Base-by-base conservation (phyloP, 2,888 invertebrate genomes). In the Sinohyriopsis cumingii region DNA sequence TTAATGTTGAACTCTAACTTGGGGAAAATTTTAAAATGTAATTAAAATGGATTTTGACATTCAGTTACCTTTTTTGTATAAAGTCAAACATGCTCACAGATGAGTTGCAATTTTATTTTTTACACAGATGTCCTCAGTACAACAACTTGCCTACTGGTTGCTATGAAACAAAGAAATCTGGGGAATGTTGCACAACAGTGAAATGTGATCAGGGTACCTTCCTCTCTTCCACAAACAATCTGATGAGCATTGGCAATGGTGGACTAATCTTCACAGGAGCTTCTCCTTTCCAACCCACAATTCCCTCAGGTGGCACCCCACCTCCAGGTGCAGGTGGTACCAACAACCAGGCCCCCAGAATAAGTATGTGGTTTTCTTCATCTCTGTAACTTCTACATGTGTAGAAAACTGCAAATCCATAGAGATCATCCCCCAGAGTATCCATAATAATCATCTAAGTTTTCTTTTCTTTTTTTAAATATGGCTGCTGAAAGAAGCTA, bases 311-410 rank as follows among this genome's bases (percentile, higher is more conserved):
- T 20, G 80, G 70, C 6, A 70, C 68, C 3, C 80, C 80, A 5
- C 77, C 75, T 24, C 84, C 84, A 18, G 84, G 84, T 54, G 81
- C 82, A 1, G 84, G 84, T 12, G 84, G 83, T n/a, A 80, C 84
- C 15, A 71, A 71, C 20, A 74, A 70, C 63, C 68, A 73, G 15
- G 81, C 83, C 20, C 81, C 84, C 15, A 76, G 77, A 45, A 75
- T 84, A 24, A 73, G 83, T 83, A 76, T 68, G 80, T 73, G 28
- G 3, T 24, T 55, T 5, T 24, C 6, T 57, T 59, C 22, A 33
- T 24, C 3, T 25, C 9, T n/a, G 6, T 22, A 62, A 25, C 28
- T n/a, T 62, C 15, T 28, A 62, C 28, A 25, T 62, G 24, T 59
- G 24, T 59, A 22, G 12, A 59, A n/a, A n/a, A 24, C 3, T 24